Base-by-base conservation (phyloP, 1,140 invertebrate genomes). In the Myzus persicae region DNA sequence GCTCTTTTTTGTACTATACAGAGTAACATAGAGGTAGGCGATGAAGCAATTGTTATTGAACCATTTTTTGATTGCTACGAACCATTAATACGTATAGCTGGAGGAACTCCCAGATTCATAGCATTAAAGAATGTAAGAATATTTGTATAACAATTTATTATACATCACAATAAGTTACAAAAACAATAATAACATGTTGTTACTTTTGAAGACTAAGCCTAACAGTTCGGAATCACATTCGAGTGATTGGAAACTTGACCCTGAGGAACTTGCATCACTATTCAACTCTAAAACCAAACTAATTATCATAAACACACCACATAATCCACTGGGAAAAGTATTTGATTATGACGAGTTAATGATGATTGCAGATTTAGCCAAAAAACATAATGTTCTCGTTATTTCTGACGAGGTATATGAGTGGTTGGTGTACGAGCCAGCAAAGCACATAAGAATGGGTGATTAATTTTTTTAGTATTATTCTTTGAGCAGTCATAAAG, bases 41-140 rank as follows among this genome's bases (percentile, higher is more conserved):
- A 98, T 96, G 98, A 99, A 95, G 98, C 99, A 94, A 99, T 99
- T 94, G 98, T 99, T 54, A 99, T 99, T 94, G 99, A 99, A 95
- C 99, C 99, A 20, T 99, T 98, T 95, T 99, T 99, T 95, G 99
- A 99, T 95, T 99, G 99, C 95, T 99, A 99, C 95, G 98, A 98
- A 94, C 98, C 99, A 6, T 99, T 99, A 97, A 97, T 99, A 4
- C 96, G 96, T 94, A 96, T 97, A 94, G 98, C 98, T 51, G 98
- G 98, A 3, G 99, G 98, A 31, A 96, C 97, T 38, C 97, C 98
- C 1, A 97, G 97, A 91, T 99, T 98, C 95, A 98, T 99, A 93
- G 97, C 98, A 24, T 95, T 99, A 6, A 96, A 97, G 95, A 97
- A 97, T 88, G 97, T 98, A 96, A 96, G 95, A n/a, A n/a, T 59